Evolutionary conservation across 2,797 vertebrate species (phyloP), one percentile per base, ranked within the genome.

Genomic region (Odontamblyopus rebecca): DNA sequence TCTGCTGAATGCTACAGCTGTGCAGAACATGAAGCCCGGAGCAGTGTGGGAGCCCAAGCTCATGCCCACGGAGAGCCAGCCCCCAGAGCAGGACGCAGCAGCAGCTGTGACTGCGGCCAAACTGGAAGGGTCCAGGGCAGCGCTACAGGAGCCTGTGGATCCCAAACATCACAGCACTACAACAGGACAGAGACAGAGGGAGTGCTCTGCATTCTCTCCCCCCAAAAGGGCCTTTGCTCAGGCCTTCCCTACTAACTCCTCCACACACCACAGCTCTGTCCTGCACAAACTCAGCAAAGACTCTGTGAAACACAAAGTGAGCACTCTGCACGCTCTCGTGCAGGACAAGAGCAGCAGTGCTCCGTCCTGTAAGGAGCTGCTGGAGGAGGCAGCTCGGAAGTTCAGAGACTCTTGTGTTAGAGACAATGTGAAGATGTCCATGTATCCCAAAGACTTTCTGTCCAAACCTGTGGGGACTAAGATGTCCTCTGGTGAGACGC

Each of bases 161-260:
- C 72, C 76, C 27, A 89, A 93, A 64, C 72, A 81, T 0, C 61
- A 75, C 0, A 38, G 65, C 9, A 90, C 93, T 26, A 32, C 75
- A 57, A 89, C 92, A 61, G 85, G 75, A 61, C 61, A 62, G 0
- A 91, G 90, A 71, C 86, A 78, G 72, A 93, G 92, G 1, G 95
- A 96, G 83, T 93, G 94, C 71, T 99, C 98, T 0, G 97, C 97
- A 2, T 99, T 99, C 88, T 97, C 96, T 13, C 94, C 96, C 1
- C 97, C 96, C 0, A 96, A 94, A 85, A 94, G 93, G 75, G 92
- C 90, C 90, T 96, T 95, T 15, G 93, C 92, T 76, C 95, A 95
- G 0, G 69, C 94, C 54, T 94, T 95, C 87, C 89, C 92, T 32
- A 87, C 73, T 73, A 92, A 13, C 64, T 48, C 72, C 0, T 77